Conservation (phyloP, 2,113 vertebrate genomes). For the Microcebus griseorufus region DNA sequence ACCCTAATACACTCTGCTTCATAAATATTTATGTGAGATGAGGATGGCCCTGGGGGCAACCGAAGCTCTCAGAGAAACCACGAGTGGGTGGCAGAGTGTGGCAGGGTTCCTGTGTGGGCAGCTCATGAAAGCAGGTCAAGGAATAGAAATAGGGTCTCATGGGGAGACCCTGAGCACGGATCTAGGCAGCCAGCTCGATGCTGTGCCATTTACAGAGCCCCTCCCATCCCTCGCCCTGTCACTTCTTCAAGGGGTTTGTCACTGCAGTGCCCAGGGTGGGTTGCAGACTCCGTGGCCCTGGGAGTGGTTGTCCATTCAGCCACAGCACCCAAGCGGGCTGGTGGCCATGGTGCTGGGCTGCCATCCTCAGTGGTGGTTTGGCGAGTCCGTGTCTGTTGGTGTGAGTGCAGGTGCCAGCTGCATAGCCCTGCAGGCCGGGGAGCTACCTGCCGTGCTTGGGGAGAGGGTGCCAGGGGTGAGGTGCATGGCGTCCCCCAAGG, state of each 20-base stretch:
- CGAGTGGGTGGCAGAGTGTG: neutral
- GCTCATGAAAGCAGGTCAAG: rapidly evolving
- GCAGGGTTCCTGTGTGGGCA: neutral
- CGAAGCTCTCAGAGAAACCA: neutral
- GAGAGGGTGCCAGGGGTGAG: too few species aligned
- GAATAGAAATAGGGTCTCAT: rapidly evolving
- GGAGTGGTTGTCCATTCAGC: neutral
- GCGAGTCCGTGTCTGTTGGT: neutral
- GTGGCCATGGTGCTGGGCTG: neutral
- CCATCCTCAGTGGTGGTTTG: neutral
- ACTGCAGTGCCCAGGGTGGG: neutral
- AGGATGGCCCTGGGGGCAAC: neutral
- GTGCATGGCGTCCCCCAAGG: rapidly evolving
- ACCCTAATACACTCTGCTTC: neutral
- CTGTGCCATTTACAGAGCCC: neutral
- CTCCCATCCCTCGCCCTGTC: neutral
- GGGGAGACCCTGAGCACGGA: rapidly evolving
- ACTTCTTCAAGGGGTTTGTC: neutral
- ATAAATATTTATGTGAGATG: conserved; percentile 4
- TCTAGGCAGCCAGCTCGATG: too few species aligned
- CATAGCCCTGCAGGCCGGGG: neutral
- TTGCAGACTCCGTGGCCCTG: neutral
- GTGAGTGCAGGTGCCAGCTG: too few species aligned
- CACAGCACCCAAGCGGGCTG: neutral
- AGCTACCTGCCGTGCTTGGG: too few species aligned